Conservation (phyloP, 2,113 vertebrate species). For the Lophochroa leadbeateri region DNA sequence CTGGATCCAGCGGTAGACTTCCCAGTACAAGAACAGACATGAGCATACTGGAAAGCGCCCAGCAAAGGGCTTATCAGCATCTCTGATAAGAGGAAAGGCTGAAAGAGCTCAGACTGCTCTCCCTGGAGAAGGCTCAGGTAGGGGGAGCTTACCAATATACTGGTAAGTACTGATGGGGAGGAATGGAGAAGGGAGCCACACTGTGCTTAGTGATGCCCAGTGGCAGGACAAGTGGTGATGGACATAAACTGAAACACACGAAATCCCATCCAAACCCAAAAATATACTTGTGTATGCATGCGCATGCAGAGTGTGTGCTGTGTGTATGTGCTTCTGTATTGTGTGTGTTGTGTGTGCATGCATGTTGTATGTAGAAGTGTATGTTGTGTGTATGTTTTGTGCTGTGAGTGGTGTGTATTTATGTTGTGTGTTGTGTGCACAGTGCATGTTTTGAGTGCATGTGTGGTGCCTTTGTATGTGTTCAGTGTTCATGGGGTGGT, state of each 20-base stretch:
- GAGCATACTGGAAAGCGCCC: neutral
- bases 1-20: neutral
- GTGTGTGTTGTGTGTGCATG: neutral
- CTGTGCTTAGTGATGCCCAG: neutral
- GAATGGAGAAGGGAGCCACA: neutral
- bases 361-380: neutral
- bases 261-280: neutral
- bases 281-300: neutral
- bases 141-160: neutral
- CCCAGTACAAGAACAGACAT: neutral
- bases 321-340: neutral
- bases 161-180: neutral
- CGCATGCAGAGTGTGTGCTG: neutral
- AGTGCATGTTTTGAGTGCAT: fast-evolving
- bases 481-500: neutral
- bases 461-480: neutral
- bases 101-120: neutral
- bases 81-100: neutral
- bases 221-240: neutral
- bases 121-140: neutral
- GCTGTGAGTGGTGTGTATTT: neutral
- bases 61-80: neutral
- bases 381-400: neutral
- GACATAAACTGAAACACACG: neutral
- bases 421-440: neutral